Evolutionary conservation across 37 sponge, comb jelly and placozoan genomes (phyloP).

Genomic region (Beroe forskalii): DNA sequence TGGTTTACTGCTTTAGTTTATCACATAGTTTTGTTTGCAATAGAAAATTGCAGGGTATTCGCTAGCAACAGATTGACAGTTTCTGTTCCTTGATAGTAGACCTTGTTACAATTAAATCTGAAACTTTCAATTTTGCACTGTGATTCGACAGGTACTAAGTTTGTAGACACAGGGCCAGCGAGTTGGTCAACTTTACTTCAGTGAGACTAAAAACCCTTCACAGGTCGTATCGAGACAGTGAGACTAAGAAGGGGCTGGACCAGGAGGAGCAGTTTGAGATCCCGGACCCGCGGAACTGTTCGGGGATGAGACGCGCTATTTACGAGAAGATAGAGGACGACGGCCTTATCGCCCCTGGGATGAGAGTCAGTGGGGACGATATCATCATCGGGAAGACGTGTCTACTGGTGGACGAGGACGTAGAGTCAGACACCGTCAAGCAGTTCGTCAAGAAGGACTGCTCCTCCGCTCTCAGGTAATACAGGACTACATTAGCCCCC

Average conservation of each 20-base stretch:
- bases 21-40: conserved; percentile 64
- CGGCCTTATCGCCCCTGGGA: conserved; percentile 95
- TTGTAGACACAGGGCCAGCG: too few species aligned
- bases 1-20: conserved; percentile 11
- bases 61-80: conserved; percentile 66
- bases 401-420: conserved; percentile 91
- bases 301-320: conserved; percentile 90
- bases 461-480: conserved; percentile 80
- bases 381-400: conserved; percentile 98
- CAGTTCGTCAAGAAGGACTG: conserved; percentile 88
- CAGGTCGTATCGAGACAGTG: conserved; percentile 91
- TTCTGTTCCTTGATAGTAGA: conserved; percentile 67
- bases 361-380: conserved; percentile 90
- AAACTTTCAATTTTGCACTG: too few species aligned
- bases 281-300: conserved; percentile 78
- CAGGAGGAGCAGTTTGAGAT: conserved; percentile 96
- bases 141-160: too few species aligned
- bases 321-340: conserved; percentile 99
- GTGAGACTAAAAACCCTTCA: too few species aligned
- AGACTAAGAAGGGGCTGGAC: conserved; percentile 84
- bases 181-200: too few species aligned
- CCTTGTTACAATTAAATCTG: conserved; percentile 65
- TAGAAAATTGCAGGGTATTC: conserved; percentile 46
- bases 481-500: too few species aligned
- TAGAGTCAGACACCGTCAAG: conserved; percentile 77